A percentile compares a stretch with the other conserved stretches of the same genome.
Evolutionary conservation across 2,888 invertebrate species (phyloP).

Genomic region (Frankliniella fusca): DNA sequence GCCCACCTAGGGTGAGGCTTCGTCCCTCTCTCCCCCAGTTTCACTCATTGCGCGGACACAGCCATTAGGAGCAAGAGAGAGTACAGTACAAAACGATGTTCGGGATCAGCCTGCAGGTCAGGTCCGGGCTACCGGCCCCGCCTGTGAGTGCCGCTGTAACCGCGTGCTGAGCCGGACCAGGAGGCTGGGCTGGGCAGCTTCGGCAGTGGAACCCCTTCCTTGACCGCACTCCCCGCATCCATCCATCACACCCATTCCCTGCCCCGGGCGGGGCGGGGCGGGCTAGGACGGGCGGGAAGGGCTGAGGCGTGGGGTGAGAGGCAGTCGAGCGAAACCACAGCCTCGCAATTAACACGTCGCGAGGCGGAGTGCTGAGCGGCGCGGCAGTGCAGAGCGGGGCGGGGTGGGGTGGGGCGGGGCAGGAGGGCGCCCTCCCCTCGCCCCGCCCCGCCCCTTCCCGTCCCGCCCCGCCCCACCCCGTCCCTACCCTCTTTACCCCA

Average conservation of each 20-base stretch:
- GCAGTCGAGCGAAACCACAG: not conserved
- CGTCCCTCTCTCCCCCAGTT: too few relatives aligned
- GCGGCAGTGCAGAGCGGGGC: not conserved
- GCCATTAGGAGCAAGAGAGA: too few relatives aligned
- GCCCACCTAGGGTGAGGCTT: too few relatives aligned
- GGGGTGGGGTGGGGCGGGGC: not conserved
- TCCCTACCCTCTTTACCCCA: not conserved
- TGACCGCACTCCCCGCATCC: not conserved
- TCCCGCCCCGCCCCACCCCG: not conserved
- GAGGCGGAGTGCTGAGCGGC: not conserved
- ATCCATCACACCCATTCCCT: not conserved
- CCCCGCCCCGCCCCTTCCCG: not conserved
- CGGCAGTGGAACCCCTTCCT: not conserved
- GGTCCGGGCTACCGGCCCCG: too few relatives aligned
- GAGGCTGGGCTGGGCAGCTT: too few relatives aligned
- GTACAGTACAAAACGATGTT: too few relatives aligned
- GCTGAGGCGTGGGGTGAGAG: not conserved
- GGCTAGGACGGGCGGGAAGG: not conserved
- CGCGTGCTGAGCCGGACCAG: too few relatives aligned
- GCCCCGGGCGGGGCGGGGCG: not conserved
- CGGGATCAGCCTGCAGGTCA: too few relatives aligned
- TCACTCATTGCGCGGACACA: too few relatives aligned
- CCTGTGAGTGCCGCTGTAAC: too few relatives aligned
- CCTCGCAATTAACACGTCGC: constrained; percentile 13
- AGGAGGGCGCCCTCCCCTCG: not conserved